Base-by-base conservation (phyloP, 2,888 invertebrate genomes). In the Dromius quadrimaculatus region DNA sequence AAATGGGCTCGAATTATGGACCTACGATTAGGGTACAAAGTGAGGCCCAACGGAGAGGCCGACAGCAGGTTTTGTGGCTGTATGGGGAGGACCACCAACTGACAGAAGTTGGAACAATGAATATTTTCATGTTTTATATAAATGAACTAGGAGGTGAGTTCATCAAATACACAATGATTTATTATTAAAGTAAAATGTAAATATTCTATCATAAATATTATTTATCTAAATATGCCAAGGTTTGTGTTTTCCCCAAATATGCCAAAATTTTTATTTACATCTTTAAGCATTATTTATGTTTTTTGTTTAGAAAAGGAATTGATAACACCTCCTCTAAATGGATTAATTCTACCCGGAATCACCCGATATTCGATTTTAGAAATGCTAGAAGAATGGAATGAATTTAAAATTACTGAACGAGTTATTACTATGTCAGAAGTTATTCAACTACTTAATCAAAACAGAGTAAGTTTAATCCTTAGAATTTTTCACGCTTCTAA, bases 31-130 rank as follows among this genome's bases (percentile, higher is more conserved):
- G 91, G 76, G 89, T 93, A 38, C 93, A 93, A 79, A 92, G 93
- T 57, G 88, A 92, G 77, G 92, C 94, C 0, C 83, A 84, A 0
- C 85, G 87, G 71, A 85, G 88, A 77, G 95, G 95, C 0, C 89
- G 95, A 74, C 95, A 98, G 76, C 98, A 98, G 84, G 96, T 97
- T 5, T 82, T 99, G 66, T 99, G 99, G 99, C 85, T 99, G 38
- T 97, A 92, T 79, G 98, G 98, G 1, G 91, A 94, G 0, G 91
- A 98, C 78, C 91, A 97, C 79, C 89, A 95, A 81, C 80, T 99
- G 20, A 98, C 99, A 0, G 99, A 99, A 87, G 97, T 95, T 47
- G 99, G 99, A 63, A 94, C 98, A 9, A 99, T 99, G 99, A 99
- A 99, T 81, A 89, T 99, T 65, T 98, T 98, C 81, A 87, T 96